Evolutionary conservation across 2,888 invertebrate genomes (phyloP), one percentile per base, ranked within the genome.

Genomic region (Meganola albula): DNA sequence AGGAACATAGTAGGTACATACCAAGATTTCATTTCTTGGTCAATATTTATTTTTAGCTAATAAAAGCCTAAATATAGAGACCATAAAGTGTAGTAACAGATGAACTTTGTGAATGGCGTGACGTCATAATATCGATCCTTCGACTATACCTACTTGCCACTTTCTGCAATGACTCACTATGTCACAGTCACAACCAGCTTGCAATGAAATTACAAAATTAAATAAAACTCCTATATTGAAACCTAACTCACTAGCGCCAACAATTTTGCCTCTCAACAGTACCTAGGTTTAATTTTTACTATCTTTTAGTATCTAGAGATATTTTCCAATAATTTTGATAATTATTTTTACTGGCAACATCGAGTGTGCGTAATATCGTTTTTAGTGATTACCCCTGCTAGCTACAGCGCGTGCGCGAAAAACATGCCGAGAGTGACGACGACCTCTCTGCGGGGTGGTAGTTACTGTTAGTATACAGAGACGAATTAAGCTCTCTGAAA

Each of bases 71-170:
- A 60, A 60, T 57, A 51, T 35, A n/a, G n/a, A n/a, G n/a, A n/a
- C n/a, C n/a, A 51, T 60, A 56, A 53, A 70, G 52, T 60, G 46
- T 52, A 30, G 27, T 47, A 47, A 49, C 52, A 59, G 40, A 57
- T 43, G 39, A 41, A 40, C 48, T 51, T 52, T 51, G 64, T 79
- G 69, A 82, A 78, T 77, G 76, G 58, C 41, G 64, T 84, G 83
- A 83, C 84, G 83, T 84, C 83, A 83, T 58, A 23, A 41, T 76
- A 84, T 84, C 60, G 84, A 84, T 79, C 69, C 31, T 25, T 37
- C n/a, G n/a, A n/a, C n/a, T n/a, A n/a, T n/a, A n/a, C n/a, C 37
- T 42, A 43, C 43, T 64, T 38, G 32, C 37, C 37, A 31, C 45
- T 65, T 69, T 70, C 69, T 54, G 62, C 63, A 53, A 50, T 46